A percentile compares a stretch with the other conserved stretches of the same genome.
phyloP scores from a whole-genome alignment of 2,113 vertebrate species.

The Passer montanus region DNA sequence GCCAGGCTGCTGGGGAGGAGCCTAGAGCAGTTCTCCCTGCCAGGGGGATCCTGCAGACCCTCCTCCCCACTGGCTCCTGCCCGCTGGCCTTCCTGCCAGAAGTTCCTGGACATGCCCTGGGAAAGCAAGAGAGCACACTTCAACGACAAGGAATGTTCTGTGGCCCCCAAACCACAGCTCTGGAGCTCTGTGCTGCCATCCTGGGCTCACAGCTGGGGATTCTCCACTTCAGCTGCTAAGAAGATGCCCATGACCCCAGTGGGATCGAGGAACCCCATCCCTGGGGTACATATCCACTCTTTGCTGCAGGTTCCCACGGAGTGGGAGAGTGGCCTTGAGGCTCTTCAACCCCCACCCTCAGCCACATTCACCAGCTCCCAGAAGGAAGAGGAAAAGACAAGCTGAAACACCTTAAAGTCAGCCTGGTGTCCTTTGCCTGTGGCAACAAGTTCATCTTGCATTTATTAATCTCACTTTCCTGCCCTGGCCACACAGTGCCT shows the following conservation, averaged over 20 bases:
- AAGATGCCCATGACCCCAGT: not conserved
- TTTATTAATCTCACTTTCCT: not conserved
- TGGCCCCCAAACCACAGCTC: accelerated
- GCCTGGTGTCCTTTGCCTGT: not conserved
- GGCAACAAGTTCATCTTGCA: not conserved
- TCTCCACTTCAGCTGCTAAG: not conserved
- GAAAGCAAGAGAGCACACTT: not conserved
- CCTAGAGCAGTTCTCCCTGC: constrained; percentile 61
- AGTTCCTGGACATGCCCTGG: constrained; percentile 81
- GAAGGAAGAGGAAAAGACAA: not conserved
- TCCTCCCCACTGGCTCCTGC: constrained; percentile 47
- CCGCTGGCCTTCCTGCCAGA: constrained; percentile 56
- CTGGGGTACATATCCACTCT: not conserved
- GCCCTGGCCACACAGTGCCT: too few species aligned
- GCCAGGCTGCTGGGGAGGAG: constrained; percentile 42
- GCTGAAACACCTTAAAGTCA: not conserved
- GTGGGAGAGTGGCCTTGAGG: accelerated
- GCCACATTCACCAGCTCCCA: accelerated
- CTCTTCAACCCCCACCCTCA: not conserved
- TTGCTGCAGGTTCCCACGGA: not conserved
- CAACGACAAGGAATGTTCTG: not conserved
- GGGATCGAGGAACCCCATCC: not conserved
- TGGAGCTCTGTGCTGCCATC: not conserved
- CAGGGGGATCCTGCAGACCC: constrained; percentile 4
- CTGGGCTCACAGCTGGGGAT: not conserved